Conservation (phyloP, 2,797 vertebrate species). For the Hybognathus amarus region DNA sequence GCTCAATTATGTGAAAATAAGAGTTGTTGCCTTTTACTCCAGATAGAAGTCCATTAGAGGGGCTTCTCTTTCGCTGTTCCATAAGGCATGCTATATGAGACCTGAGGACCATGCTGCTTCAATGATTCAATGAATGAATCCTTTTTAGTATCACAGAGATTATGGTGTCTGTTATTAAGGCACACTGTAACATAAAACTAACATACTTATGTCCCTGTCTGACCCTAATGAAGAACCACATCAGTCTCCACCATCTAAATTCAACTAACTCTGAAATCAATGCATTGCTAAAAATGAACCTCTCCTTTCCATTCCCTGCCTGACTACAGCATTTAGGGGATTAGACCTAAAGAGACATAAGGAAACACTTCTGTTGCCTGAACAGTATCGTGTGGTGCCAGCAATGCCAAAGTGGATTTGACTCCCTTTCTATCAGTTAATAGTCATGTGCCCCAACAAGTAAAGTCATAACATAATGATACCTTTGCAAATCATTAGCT, state of each 20-base stretch:
- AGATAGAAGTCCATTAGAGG: slow-evolving; percentile 44
- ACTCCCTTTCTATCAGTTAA: background rate
- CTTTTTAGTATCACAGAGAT: background rate
- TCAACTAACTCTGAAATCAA: slow-evolving; percentile 15
- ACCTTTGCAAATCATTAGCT: too few species aligned
- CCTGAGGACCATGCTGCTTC: slow-evolving; percentile 51
- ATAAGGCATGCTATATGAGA: slow-evolving; percentile 55
- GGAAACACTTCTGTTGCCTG: background rate
- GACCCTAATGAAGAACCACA: slow-evolving; percentile 9
- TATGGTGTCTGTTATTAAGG: background rate
- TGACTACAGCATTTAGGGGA: slow-evolving; percentile 30
- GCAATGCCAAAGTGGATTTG: background rate
- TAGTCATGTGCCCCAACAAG: too few species aligned
- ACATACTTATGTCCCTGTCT: background rate
- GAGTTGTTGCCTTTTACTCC: slow-evolving; percentile 32
- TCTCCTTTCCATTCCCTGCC: slow-evolving; percentile 25
- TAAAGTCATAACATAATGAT: too few species aligned
- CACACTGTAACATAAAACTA: background rate
- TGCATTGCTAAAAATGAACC: slow-evolving; percentile 9
- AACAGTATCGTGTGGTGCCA: background rate
- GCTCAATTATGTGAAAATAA: slow-evolving; percentile 32
- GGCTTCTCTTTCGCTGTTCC: slow-evolving; percentile 30
- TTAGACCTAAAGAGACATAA: slow-evolving; percentile 8
- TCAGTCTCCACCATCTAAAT: slow-evolving; percentile 11
- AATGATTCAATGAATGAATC: too few species aligned